Evolutionary conservation across 1,140 invertebrate species (phyloP).

Genomic region (Mycetomoellerius zeteki): DNA sequence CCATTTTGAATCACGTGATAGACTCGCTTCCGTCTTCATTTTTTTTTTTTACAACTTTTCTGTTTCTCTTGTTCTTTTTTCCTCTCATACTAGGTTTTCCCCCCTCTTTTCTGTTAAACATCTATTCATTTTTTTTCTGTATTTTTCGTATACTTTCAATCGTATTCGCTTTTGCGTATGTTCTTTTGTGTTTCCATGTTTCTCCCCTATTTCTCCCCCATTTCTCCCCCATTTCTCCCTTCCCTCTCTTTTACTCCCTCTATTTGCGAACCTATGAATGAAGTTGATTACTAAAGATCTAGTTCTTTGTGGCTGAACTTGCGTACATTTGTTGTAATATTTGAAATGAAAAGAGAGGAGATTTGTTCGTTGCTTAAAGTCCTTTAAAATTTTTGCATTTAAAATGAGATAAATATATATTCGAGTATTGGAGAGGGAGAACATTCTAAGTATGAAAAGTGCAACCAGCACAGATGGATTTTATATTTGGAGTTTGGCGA

Average conservation of each 20-base stretch:
- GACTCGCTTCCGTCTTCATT: background rate
- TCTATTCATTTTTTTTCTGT: background rate
- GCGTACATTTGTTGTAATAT: no score
- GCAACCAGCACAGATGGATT: no score
- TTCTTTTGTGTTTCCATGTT: background rate
- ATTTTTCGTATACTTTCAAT: background rate
- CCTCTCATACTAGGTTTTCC: no score
- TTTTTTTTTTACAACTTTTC: conserved; percentile 35
- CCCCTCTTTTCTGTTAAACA: background rate
- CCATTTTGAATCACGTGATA: conserved; percentile 72
- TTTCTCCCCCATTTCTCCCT: background rate
- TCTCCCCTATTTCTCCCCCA: no score
- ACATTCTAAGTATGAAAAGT: no score
- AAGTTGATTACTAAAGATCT: conserved; percentile 6
- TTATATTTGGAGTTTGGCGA: no score
- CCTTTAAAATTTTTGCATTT: no score
- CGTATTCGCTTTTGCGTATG: background rate
- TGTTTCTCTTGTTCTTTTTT: background rate
- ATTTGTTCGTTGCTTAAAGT: no score
- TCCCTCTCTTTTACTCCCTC: background rate
- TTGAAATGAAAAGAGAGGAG: no score
- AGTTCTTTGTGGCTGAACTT: no score
- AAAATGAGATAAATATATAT: no score
- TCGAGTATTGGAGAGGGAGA: no score
- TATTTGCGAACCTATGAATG: conserved; percentile 41